These are phyloP conservation scores for Spodoptera picta DNA, from an alignment of 2,888 invertebrate genomes.

Conservation along the genomic window DNA sequence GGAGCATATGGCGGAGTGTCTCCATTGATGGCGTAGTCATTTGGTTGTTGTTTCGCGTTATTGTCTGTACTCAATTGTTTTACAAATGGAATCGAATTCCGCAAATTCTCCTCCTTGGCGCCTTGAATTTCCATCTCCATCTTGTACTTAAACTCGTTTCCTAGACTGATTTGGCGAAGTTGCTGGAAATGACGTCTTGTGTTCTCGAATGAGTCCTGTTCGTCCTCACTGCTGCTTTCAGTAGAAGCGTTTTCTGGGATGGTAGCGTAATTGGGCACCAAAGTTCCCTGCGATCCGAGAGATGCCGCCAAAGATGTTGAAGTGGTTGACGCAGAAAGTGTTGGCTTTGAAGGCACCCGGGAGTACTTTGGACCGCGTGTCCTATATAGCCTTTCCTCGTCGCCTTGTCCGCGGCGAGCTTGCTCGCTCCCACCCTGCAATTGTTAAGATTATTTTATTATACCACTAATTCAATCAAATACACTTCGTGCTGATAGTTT, in stretches of 20 bases:
- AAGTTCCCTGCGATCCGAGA: slow-evolving; percentile 83
- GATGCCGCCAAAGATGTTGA: slow-evolving; percentile 89
- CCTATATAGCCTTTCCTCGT: slow-evolving; percentile 83
- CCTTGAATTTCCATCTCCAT: slow-evolving; percentile 91
- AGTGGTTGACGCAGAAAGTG: slow-evolving; percentile 89
- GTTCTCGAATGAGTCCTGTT: slow-evolving; percentile 87
- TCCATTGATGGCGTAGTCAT: slow-evolving; percentile 79
- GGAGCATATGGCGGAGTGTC: slow-evolving; percentile 83
- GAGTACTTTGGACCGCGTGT: slow-evolving; percentile 83
- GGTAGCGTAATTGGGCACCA: slow-evolving; percentile 81
- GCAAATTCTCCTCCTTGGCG: slow-evolving; percentile 89
- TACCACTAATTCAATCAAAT: slow-evolving; percentile 15
- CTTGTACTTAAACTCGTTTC: slow-evolving; percentile 89
- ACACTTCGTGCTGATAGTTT: slow-evolving; percentile 11
- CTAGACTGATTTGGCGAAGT: slow-evolving; percentile 89
- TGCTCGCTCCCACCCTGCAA: slow-evolving; percentile 84
- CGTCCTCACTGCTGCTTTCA: slow-evolving; percentile 86
- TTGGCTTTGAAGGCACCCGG: slow-evolving; percentile 84
- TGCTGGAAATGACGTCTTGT: slow-evolving; percentile 90
- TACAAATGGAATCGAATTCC: slow-evolving; percentile 89
- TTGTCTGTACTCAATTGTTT: slow-evolving; percentile 89
- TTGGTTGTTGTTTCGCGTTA: slow-evolving; percentile 81
- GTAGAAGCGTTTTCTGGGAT: slow-evolving; percentile 81
- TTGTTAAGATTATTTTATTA: slow-evolving; percentile 46
- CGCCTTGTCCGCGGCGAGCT: slow-evolving; percentile 78